Percentiles rank a stretch among this genome's conserved stretches.
Evolutionary conservation across 2,888 invertebrate species (phyloP).

Genomic region (Ichneumoninae sp.): DNA sequence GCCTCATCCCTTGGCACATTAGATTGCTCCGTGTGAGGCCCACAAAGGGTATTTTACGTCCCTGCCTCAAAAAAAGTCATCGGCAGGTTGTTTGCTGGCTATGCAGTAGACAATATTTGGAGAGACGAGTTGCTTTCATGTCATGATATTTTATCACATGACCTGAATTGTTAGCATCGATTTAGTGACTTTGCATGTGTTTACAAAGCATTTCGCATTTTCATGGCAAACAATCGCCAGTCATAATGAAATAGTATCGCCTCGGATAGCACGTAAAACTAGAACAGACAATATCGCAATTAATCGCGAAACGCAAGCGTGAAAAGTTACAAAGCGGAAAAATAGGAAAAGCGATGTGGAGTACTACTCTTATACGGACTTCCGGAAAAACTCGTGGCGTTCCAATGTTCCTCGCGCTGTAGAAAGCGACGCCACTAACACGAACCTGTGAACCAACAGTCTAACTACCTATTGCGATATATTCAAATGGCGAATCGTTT

Average conservation of each 20-base stretch:
- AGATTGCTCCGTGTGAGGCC: no score
- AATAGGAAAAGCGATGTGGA: constrained; percentile 42
- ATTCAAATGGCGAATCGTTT: constrained; percentile 7
- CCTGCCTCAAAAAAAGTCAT: no score
- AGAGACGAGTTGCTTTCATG: no score
- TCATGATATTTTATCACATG: background rate
- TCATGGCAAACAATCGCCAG: background rate
- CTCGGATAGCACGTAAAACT: background rate
- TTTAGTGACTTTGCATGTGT: background rate
- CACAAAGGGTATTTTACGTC: no score
- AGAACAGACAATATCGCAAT: constrained; percentile 38
- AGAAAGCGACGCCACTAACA: constrained; percentile 50
- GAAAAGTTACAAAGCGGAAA: constrained; percentile 55
- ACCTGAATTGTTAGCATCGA: background rate
- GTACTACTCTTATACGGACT: constrained; percentile 39
- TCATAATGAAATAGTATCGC: background rate
- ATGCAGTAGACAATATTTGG: no score
- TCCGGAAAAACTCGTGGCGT: constrained; percentile 51
- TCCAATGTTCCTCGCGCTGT: background rate
- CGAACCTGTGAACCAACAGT: background rate
- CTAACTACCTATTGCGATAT: background rate
- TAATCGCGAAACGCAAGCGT: constrained; percentile 48
- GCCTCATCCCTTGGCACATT: no score
- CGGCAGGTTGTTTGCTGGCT: no score
- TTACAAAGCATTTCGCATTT: background rate